Evolutionary conservation across 2,797 vertebrate species (phyloP).

Genomic region (Malurus leucopterus): DNA sequence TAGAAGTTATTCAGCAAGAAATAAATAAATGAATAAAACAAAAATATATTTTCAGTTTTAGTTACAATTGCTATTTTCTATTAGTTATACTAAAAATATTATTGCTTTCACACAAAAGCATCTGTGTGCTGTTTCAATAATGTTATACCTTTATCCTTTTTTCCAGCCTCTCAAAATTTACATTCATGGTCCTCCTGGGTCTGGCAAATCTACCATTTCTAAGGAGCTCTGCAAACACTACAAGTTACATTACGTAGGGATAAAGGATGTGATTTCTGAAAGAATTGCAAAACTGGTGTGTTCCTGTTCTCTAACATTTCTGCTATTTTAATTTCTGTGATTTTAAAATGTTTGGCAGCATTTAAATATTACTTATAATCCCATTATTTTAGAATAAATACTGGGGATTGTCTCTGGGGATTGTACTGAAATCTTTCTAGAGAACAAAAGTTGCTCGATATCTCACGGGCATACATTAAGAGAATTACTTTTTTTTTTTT

Average conservation of each 20-base stretch:
- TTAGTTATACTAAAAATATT: not conserved
- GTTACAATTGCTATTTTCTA: not conserved
- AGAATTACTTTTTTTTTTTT: not conserved
- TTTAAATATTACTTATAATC: not conserved
- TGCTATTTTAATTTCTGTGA: not conserved
- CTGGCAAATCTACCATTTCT: slow-evolving; percentile 84
- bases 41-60: not conserved
- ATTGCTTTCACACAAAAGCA: not conserved
- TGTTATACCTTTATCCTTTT: not conserved
- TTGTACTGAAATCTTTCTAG: not conserved
- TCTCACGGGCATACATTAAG: not conserved
- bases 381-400: not conserved
- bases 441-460: not conserved
- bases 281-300: slow-evolving; percentile 81
- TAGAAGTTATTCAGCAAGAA: not conserved
- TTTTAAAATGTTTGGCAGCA: not conserved
- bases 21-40: not conserved
- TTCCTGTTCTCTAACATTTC: not conserved
- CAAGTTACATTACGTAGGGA: slow-evolving; percentile 82
- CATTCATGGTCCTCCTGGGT: slow-evolving; percentile 87
- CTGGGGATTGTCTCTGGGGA: not conserved
- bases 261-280: slow-evolving; percentile 79
- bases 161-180: slow-evolving; percentile 84
- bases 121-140: not conserved
- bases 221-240: slow-evolving; percentile 81